A percentile compares a stretch with the other conserved stretches of the same genome.
These are phyloP conservation scores for Dorcus hopei DNA, from an alignment of 2,888 invertebrate genomes.

Conservation along the genomic window DNA sequence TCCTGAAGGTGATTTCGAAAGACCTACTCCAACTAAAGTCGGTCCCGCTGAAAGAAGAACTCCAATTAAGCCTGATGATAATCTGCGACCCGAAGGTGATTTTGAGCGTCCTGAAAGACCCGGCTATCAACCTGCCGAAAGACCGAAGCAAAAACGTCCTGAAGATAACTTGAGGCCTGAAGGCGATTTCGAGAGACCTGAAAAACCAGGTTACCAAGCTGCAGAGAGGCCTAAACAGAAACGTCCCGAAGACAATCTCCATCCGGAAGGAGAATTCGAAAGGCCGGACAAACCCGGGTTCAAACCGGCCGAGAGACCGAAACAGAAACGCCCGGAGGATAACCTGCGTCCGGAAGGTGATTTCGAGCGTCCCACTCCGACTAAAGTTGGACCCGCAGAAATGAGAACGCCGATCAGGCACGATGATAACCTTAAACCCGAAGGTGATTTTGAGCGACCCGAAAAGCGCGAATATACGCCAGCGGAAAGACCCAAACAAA, in stretches of 20 bases:
- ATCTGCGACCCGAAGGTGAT: slow-evolving; percentile 54
- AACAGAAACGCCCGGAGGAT: slow-evolving; percentile 49
- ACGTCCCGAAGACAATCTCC: slow-evolving; percentile 53
- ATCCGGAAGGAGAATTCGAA: slow-evolving; percentile 59
- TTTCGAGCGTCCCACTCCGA: slow-evolving; percentile 53
- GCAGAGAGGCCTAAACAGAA: too few species aligned
- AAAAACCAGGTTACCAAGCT: too few species aligned
- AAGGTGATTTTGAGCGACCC: slow-evolving; percentile 54
- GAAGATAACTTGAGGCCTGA: slow-evolving; percentile 55
- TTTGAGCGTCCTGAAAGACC: slow-evolving; percentile 43
- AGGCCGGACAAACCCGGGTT: slow-evolving; percentile 50
- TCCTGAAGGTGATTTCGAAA: slow-evolving; percentile 57
- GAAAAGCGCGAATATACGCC: slow-evolving; percentile 50
- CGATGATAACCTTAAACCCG: slow-evolving; percentile 52
- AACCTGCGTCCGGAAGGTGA: slow-evolving; percentile 59
- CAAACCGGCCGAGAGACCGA: slow-evolving; percentile 53
- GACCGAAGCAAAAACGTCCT: slow-evolving; percentile 44
- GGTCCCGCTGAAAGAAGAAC: slow-evolving; percentile 40
- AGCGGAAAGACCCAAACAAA: slow-evolving; percentile 48
- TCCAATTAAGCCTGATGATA: slow-evolving; percentile 53
- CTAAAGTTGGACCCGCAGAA: slow-evolving; percentile 52
- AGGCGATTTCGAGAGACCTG: slow-evolving; percentile 49
- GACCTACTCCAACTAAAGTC: slow-evolving; percentile 32
- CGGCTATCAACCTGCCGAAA: slow-evolving; percentile 46
- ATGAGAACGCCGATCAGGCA: slow-evolving; percentile 50